These are phyloP conservation scores for Lordiphosa mommai DNA, from an alignment of 1,140 invertebrate species.

Conservation along the genomic window DNA sequence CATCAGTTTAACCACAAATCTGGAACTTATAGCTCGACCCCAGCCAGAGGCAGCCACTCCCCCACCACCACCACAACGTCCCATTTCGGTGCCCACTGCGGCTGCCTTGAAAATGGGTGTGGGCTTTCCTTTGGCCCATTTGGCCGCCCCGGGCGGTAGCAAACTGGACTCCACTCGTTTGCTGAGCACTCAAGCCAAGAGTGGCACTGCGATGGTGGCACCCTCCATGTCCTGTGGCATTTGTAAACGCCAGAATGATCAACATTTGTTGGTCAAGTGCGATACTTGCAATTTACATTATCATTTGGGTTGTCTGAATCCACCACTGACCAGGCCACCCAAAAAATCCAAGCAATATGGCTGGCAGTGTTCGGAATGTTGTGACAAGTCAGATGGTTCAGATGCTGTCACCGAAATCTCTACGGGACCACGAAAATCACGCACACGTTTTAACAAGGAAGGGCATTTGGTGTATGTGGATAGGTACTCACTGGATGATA, in stretches of 20 bases:
- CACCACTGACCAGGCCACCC: constrained; percentile 94
- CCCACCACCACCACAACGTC: constrained; percentile 60
- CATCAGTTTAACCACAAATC: constrained; percentile 81
- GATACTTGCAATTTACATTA: constrained; percentile 96
- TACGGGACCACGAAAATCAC: constrained; percentile 87
- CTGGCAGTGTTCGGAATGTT: constrained; percentile 96
- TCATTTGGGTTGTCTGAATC: constrained; percentile 95
- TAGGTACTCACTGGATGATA: constrained; percentile 54
- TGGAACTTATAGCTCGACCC: constrained; percentile 79
- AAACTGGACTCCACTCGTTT: constrained; percentile 81
- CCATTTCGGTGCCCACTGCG: constrained; percentile 87
- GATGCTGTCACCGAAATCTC: constrained; percentile 87
- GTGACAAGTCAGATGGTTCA: constrained; percentile 90
- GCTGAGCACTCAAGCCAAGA: constrained; percentile 80
- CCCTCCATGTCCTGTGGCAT: constrained; percentile 83
- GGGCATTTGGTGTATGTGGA: constrained; percentile 77
- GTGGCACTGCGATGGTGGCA: constrained; percentile 22
- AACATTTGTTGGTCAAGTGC: constrained; percentile 94
- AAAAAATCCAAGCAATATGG: constrained; percentile 96
- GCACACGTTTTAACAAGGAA: constrained; percentile 87
- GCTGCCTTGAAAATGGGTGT: constrained; percentile 90
- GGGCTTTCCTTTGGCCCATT: constrained; percentile 87
- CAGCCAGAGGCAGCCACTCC: constrained; percentile 45
- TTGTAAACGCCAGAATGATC: constrained; percentile 90
- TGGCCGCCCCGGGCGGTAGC: constrained; percentile 79